Evolutionary conservation across 2,888 invertebrate species (phyloP).

Genomic region (Patella depressa): DNA sequence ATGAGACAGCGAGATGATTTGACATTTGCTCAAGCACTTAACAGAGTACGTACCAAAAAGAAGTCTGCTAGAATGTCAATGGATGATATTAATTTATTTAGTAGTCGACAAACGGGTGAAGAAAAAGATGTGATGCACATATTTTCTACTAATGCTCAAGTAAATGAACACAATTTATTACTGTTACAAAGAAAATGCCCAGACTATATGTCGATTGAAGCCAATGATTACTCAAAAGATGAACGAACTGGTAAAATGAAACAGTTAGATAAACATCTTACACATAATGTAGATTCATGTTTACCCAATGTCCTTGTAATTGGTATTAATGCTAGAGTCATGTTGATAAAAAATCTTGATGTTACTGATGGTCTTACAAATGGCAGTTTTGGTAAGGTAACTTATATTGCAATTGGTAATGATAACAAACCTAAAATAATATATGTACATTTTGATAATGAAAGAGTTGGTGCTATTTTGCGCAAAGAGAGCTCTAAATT

Average conservation of each 20-base stretch:
- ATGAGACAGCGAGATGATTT: conserved; percentile 12
- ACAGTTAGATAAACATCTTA: not conserved
- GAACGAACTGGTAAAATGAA: conserved; percentile 1
- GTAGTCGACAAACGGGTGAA: not conserved
- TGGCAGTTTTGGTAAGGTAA: conserved; percentile 21
- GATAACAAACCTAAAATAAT: not conserved
- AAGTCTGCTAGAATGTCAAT: not conserved
- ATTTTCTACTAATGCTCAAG: not conserved
- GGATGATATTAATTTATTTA: not conserved
- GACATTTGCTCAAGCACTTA: not conserved
- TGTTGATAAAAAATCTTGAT: conserved; percentile 20
- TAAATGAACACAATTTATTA: not conserved
- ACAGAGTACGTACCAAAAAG: not conserved
- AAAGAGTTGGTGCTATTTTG: conserved; percentile 2
- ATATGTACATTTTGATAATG: conserved; percentile 17
- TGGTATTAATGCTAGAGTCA: conserved; percentile 21
- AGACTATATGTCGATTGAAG: not conserved
- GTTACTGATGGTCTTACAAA: conserved; percentile 21
- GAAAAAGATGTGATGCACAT: not conserved
- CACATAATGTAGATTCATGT: not conserved
- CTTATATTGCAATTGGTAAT: not conserved
- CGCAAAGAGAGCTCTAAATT: not conserved
- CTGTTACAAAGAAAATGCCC: not conserved
- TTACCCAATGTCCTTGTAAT: not conserved
- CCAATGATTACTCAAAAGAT: not conserved